These are phyloP conservation scores for Calliphora vicina DNA, from an alignment of 1,140 invertebrate species.

Conservation along the genomic window DNA sequence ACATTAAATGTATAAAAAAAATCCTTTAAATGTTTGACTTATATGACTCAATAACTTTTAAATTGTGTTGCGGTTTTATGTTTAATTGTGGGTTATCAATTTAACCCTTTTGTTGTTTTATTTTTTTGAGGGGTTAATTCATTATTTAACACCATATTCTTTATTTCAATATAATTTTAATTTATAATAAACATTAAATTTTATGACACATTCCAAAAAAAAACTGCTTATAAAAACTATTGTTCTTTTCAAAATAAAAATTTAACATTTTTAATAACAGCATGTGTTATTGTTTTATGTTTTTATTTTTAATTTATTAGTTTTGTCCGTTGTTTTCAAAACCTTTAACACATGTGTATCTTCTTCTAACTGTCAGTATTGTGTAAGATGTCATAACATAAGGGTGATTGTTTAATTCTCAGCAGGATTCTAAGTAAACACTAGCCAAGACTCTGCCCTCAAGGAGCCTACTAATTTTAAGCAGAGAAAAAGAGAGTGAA, in stretches of 20 bases:
- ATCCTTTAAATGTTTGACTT: not conserved
- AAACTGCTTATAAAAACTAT: not conserved
- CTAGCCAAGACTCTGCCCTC: not conserved
- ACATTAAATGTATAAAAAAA: not conserved
- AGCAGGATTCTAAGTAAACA: constrained; percentile 10
- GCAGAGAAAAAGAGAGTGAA: too few species aligned
- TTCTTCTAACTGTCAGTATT: not conserved
- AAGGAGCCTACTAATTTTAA: not conserved
- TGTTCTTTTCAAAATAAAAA: not conserved
- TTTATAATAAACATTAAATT: too few species aligned
- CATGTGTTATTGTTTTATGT: not conserved
- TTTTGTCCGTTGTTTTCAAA: not conserved
- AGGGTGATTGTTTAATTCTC: not conserved
- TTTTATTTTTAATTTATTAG: not conserved
- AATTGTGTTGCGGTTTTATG: not conserved
- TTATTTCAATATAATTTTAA: not conserved
- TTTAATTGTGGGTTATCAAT: not conserved
- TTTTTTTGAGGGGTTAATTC: not conserved
- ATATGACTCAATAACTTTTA: not conserved
- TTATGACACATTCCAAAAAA: not conserved
- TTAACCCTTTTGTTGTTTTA: not conserved
- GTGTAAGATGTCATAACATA: not conserved
- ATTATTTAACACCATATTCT: not conserved
- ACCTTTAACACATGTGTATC: not conserved
- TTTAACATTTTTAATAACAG: not conserved